Evolutionary conservation across 2,888 invertebrate species (phyloP).

Genomic region (Stomorhina lunata): DNA sequence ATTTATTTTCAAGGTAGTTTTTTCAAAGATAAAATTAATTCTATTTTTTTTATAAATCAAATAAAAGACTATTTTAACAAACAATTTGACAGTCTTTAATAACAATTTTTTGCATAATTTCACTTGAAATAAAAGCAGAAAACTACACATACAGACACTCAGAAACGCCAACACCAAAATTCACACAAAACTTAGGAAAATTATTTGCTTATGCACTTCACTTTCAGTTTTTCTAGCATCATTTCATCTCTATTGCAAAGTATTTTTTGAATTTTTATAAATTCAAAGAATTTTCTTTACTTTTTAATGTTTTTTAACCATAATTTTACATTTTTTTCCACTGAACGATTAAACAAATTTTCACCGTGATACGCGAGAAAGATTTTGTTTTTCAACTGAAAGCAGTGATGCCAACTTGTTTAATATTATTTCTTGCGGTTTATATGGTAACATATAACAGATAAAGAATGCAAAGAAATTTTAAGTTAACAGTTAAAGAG

Average conservation of each 20-base stretch:
- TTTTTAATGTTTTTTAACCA: slow-evolving; percentile 14
- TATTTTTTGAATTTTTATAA: neutral
- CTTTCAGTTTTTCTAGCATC: too few species aligned
- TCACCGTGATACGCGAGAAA: slow-evolving; percentile 16
- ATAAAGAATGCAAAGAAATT: too few species aligned
- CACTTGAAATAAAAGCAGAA: too few species aligned
- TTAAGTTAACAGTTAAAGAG: too few species aligned
- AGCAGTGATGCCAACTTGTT: slow-evolving; percentile 24
- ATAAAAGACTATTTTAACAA: too few species aligned
- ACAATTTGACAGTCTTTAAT: slow-evolving; percentile 11
- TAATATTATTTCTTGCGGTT: neutral
- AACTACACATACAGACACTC: slow-evolving; percentile 10
- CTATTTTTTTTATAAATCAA: slow-evolving; percentile 30
- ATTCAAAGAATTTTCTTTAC: neutral
- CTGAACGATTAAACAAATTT: slow-evolving; percentile 6
- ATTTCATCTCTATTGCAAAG: too few species aligned
- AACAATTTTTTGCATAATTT: slow-evolving; percentile 32
- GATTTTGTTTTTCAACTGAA: slow-evolving; percentile 37
- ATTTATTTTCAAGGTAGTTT: slow-evolving; percentile 38
- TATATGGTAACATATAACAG: too few species aligned
- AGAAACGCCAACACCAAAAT: neutral
- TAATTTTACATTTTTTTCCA: slow-evolving; percentile 11
- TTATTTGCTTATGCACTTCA: neutral
- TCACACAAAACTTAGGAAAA: neutral
- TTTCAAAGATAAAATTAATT: slow-evolving; percentile 1